Evolutionary conservation across 1,140 invertebrate genomes (phyloP).

Genomic region (Episyrphus balteatus): DNA sequence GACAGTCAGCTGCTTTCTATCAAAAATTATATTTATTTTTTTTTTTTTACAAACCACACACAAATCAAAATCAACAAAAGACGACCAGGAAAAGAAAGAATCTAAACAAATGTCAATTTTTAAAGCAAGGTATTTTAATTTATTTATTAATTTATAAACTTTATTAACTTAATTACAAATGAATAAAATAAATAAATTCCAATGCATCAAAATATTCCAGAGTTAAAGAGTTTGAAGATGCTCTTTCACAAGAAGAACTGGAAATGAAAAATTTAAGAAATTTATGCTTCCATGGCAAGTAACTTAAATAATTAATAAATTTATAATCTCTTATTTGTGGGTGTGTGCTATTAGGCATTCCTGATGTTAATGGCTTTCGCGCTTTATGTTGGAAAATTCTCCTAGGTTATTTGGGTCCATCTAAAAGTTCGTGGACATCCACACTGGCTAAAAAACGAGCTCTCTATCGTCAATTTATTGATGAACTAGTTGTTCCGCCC

Average conservation of each 20-base stretch:
- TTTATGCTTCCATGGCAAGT: slow-evolving; percentile 65
- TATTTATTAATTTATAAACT: background rate
- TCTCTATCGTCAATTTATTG: slow-evolving; percentile 75
- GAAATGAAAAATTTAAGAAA: slow-evolving; percentile 50
- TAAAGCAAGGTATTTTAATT: slow-evolving; percentile 21
- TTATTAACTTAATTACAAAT: background rate
- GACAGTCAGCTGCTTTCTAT: too few relatives aligned
- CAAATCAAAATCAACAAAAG: too few relatives aligned
- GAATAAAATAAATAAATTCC: background rate
- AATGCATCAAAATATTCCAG: slow-evolving; percentile 38
- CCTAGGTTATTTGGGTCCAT: slow-evolving; percentile 66
- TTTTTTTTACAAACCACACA: too few relatives aligned
- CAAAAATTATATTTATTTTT: too few relatives aligned
- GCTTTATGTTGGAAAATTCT: slow-evolving; percentile 73
- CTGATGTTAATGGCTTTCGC: slow-evolving; percentile 65
- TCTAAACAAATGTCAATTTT: slow-evolving; percentile 28
- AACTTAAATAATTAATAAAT: slow-evolving; percentile 2
- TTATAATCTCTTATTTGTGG: background rate
- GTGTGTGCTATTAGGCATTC: slow-evolving; percentile 52
- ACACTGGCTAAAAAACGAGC: slow-evolving; percentile 57
- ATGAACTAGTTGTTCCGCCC: slow-evolving; percentile 72
- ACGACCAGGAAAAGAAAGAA: too few relatives aligned
- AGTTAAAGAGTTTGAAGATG: slow-evolving; percentile 61
- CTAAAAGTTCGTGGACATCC: slow-evolving; percentile 50
- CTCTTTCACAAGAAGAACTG: slow-evolving; percentile 54